phyloP scores from a whole-genome alignment of 2,797 vertebrate genomes.

The Myotis pilosus region DNA sequence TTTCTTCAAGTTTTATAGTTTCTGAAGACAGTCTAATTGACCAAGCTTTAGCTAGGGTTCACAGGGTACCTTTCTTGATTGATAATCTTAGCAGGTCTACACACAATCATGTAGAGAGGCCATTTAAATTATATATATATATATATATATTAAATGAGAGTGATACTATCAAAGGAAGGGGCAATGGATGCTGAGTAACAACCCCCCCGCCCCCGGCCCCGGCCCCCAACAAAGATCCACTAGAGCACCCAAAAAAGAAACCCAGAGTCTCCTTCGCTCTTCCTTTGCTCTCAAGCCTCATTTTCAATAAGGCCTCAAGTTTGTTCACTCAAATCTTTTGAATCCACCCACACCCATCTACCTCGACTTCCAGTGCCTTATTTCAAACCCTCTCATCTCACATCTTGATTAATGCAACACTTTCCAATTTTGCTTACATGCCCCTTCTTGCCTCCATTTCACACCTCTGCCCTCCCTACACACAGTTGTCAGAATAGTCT shows the following conservation, averaged over 20 bases:
- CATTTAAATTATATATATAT: no score
- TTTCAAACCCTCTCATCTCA: neutral
- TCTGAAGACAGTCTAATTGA: neutral
- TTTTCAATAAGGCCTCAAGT: neutral
- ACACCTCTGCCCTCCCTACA: neutral
- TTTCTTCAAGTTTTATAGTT: neutral
- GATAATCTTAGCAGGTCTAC: neutral
- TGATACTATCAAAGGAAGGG: neutral
- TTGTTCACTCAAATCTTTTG: neutral
- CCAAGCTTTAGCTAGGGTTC: neutral
- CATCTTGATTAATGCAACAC: neutral
- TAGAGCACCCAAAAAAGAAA: neutral
- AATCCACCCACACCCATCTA: neutral
- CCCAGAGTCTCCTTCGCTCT: neutral
- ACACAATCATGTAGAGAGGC: neutral
- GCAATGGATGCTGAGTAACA: neutral
- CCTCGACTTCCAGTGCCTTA: neutral
- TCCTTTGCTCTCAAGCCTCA: neutral
- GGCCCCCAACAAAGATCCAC: neutral
- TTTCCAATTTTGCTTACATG: neutral
- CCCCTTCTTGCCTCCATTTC: neutral
- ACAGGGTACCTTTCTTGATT: neutral
- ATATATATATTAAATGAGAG: neutral
- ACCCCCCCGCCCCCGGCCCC: rapidly evolving
- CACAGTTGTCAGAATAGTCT: neutral